Percentiles rank a stretch among this genome's conserved stretches.
phyloP scores from a whole-genome alignment of 1,140 invertebrate species.

The Drosophila chauvacae region DNA sequence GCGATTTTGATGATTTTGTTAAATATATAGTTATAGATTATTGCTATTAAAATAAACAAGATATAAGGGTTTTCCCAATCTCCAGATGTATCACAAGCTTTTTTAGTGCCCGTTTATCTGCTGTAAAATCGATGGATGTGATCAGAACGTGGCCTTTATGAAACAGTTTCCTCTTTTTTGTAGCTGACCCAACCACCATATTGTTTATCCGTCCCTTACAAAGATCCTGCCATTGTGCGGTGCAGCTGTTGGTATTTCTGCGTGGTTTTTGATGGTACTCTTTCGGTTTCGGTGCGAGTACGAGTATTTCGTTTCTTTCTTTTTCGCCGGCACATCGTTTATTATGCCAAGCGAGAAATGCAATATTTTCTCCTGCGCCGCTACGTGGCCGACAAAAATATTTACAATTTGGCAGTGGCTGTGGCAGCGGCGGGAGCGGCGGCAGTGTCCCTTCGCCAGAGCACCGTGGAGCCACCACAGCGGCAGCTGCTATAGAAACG shows the following conservation, averaged over 20 bases:
- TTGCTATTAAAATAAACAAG: not conserved
- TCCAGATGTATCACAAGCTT: not conserved
- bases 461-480: conserved; percentile 51
- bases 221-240: conserved; percentile 44
- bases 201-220: conserved; percentile 21
- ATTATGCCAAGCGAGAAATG: conserved; percentile 82
- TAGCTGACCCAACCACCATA: conserved; percentile 18
- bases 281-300: conserved; percentile 31
- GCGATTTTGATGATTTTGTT: not conserved
- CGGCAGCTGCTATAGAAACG: conserved; percentile 62
- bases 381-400: conserved; percentile 81
- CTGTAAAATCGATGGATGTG: not conserved
- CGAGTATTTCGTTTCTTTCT: conserved; percentile 17
- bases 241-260: conserved; percentile 67
- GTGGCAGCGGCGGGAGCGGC: not conserved
- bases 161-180: conserved; percentile 11
- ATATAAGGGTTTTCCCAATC: not conserved
- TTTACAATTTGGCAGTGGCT: conserved; percentile 74
- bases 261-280: conserved; percentile 47
- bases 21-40: not conserved
- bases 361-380: conserved; percentile 81
- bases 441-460: conserved; percentile 50
- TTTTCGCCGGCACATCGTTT: conserved; percentile 74
- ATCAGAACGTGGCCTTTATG: conserved; percentile 8
- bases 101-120: not conserved